Conservation (phyloP, 23 tunicate genomes). For the Corella eumyota region DNA sequence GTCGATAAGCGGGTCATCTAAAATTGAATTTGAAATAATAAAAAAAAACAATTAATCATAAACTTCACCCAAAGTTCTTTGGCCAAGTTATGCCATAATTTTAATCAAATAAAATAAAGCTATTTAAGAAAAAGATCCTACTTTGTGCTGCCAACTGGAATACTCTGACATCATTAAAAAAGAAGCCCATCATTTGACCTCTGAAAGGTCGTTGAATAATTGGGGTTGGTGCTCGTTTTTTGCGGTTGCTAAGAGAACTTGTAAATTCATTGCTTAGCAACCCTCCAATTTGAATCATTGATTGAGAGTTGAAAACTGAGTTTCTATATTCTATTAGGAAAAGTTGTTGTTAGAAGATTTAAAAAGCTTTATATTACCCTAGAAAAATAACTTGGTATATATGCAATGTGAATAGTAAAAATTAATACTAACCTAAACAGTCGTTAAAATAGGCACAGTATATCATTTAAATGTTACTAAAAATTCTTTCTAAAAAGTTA, state of each 20-base stretch:
- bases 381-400: no score
- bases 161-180: slow-evolving; percentile 60
- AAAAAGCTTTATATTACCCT: no score
- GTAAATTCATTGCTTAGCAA: slow-evolving; percentile 8
- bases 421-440: no score
- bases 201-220: slow-evolving; percentile 20
- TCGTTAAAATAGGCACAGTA: no score
- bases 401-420: no score
- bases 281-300: slow-evolving; percentile 86
- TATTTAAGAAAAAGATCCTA: slow-evolving; percentile 1
- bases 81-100: not conserved
- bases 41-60: no score
- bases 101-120: not conserved
- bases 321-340: slow-evolving; percentile 32
- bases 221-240: not conserved
- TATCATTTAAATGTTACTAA: no score
- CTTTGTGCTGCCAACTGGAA: slow-evolving; percentile 38
- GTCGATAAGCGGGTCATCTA: slow-evolving; percentile 25
- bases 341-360: no score
- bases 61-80: not conserved
- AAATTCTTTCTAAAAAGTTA: no score
- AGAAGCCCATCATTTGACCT: slow-evolving; percentile 76
- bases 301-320: slow-evolving; percentile 91
- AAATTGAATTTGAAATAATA: not conserved
- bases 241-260: not conserved